A percentile compares a stretch with the other conserved stretches of the same genome.
phyloP scores from a whole-genome alignment of 2,113 vertebrate genomes.

The Synchiropus splendidus region DNA sequence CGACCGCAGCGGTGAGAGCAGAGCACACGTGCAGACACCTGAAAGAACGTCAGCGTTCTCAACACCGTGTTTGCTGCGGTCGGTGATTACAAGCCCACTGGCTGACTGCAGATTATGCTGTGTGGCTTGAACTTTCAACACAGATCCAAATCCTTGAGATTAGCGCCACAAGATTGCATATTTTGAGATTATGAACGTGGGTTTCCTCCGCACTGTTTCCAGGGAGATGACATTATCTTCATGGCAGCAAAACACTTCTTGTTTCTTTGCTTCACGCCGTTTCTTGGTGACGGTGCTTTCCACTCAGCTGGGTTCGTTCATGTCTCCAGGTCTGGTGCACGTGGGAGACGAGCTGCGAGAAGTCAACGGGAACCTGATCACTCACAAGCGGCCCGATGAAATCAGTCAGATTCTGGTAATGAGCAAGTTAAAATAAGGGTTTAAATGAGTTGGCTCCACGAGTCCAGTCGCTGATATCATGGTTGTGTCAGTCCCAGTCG shows the following conservation, averaged over 20 bases:
- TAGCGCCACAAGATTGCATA: slow-evolving; percentile 52
- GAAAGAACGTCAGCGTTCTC: not conserved
- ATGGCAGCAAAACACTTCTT: not conserved
- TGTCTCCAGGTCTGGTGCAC: slow-evolving; percentile 80
- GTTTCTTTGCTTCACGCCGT: slow-evolving; percentile 4
- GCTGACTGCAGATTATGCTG: slow-evolving; percentile 49
- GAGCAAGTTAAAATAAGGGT: not conserved
- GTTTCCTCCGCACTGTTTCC: slow-evolving; percentile 21
- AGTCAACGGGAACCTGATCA: slow-evolving; percentile 84
- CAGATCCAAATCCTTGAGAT: slow-evolving; percentile 55
- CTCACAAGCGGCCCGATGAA: slow-evolving; percentile 86
- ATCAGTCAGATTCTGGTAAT: slow-evolving; percentile 93
- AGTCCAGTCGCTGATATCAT: not conserved
- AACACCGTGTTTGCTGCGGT: not conserved
- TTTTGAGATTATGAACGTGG: slow-evolving; percentile 45
- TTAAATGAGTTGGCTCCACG: not conserved
- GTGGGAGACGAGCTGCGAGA: slow-evolving; percentile 91
- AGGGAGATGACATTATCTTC: slow-evolving; percentile 29
- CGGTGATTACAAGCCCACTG: too few species aligned
- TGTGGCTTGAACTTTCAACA: slow-evolving; percentile 36
- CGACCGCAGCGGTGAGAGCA: slow-evolving; percentile 80
- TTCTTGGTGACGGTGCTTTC: not conserved
- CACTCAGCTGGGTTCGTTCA: too few species aligned
- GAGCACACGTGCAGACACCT: not conserved
- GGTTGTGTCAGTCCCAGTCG: slow-evolving; percentile 77